Evolutionary conservation across 2,888 invertebrate species (phyloP), one percentile per base, ranked within the genome.

Genomic region (Ormyrus pomaceus): DNA sequence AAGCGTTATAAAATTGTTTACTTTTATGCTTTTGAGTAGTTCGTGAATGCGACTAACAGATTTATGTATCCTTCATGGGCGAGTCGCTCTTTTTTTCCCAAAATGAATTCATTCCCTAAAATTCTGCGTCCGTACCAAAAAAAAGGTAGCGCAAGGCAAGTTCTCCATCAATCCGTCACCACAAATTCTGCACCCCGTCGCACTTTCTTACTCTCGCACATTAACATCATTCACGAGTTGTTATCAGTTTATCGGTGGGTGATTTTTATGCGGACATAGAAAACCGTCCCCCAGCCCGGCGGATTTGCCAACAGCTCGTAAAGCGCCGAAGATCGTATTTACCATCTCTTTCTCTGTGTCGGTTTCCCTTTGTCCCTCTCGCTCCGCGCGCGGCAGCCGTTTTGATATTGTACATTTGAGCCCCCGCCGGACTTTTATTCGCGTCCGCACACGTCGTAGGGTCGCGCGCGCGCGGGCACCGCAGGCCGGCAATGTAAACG

Each of bases 401-500:
- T 50, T 50, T 19, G n/a, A 50, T 70, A 77, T 64, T 76, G 34
- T 59, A 58, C 56, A 64, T 64, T 61, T 46, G 64, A 62, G n/a
- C 11, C 4, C 8, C 4, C 51, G 34, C 19, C 50, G 48, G 13
- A 45, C 50, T 62, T 58, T 70, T 64, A 65, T 71, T 58, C 45
- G 64, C 71, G 13, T 59, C 53, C 53, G 11, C 45, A 58, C 13
- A 58, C 13, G 8, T 55, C 53, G 61, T 46, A 45, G 34, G 3
- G 34, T 34, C 34, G 34, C 34, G 61, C 46, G 61, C 46, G 46
- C 45, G 61, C 46, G 61, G 19, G 46, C 45, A 46, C 48, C 46
- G 11, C 34, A 10, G 46, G 45, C 4, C 34, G 58, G 46, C 71
- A 70, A 53, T 77, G 61, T 73, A 78, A 78, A 48, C 66, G 13